Conservation (phyloP, 2,113 vertebrate genomes). For the Butorides virescens region DNA sequence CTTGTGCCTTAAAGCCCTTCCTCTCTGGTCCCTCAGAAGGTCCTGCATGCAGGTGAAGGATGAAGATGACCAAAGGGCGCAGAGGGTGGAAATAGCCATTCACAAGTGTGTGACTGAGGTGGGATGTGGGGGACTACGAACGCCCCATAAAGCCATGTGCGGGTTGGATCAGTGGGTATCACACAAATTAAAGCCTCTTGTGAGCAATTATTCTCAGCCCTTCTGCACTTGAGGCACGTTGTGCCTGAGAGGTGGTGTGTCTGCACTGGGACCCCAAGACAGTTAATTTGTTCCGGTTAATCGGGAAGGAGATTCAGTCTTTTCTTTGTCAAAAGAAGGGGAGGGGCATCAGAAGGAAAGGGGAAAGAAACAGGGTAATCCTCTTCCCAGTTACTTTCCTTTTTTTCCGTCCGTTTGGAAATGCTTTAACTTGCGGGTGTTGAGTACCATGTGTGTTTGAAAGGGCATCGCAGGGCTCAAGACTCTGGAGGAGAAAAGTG, state of each 20-base stretch:
- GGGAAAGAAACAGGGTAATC: background rate
- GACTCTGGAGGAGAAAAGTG: background rate
- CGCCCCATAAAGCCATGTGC: rapidly evolving
- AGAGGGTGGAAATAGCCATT: background rate
- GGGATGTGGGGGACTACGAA: background rate
- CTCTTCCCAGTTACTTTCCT: background rate
- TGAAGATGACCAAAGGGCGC: background rate
- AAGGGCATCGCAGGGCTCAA: background rate
- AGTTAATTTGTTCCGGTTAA: background rate
- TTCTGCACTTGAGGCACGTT: background rate
- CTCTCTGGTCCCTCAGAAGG: background rate
- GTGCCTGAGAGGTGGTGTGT: background rate
- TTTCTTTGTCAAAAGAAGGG: background rate
- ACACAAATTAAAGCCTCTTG: background rate
- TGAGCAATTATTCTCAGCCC: background rate
- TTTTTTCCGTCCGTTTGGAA: background rate
- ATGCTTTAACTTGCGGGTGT: background rate
- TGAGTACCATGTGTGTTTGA: background rate
- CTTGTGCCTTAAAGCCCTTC: background rate
- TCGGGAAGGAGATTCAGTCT: background rate
- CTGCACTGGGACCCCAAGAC: background rate
- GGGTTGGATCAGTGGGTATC: background rate
- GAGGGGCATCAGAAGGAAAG: background rate
- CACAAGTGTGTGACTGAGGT: background rate
- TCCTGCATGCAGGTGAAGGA: background rate